A percentile compares a stretch with the other conserved stretches of the same genome.
These are phyloP conservation scores for Camptogramma bilineatum DNA, from an alignment of 2,888 invertebrate species.

Conservation along the genomic window DNA sequence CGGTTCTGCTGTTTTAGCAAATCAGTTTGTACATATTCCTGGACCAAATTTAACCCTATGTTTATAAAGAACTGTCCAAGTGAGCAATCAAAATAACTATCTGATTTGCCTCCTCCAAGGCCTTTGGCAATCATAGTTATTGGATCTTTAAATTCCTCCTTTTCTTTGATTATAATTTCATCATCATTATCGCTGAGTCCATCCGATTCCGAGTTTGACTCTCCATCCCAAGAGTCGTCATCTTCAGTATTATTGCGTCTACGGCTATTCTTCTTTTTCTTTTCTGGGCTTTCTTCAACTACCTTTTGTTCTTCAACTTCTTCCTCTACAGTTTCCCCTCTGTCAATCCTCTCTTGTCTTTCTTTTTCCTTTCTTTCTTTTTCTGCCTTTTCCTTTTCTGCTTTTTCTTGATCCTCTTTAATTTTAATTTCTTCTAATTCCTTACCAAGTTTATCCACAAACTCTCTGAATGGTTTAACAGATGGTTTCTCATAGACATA, in stretches of 20 bases:
- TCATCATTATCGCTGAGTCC: constrained; percentile 77
- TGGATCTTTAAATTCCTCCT: constrained; percentile 82
- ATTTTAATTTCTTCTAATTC: constrained; percentile 84
- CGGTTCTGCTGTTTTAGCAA: constrained; percentile 94
- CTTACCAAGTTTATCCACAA: constrained; percentile 88
- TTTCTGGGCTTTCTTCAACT: constrained; percentile 67
- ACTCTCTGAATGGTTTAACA: constrained; percentile 90
- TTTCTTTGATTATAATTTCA: constrained; percentile 84
- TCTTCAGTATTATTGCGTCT: constrained; percentile 79
- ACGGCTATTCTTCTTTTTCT: constrained; percentile 54
- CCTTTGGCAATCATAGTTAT: constrained; percentile 72
- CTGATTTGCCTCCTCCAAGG: constrained; percentile 81
- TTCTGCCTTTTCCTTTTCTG: constrained; percentile 66
- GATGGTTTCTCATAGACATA: constrained; percentile 97
- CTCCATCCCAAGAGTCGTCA: constrained; percentile 87
- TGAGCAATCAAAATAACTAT: constrained; percentile 94
- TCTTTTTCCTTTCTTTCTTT: constrained; percentile 74
- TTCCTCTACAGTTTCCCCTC: constrained; percentile 54
- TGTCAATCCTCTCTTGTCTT: constrained; percentile 71
- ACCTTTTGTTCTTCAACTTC: constrained; percentile 55
- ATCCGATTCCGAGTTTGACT: constrained; percentile 82
- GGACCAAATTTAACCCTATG: constrained; percentile 96
- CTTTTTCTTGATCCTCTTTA: constrained; percentile 70
- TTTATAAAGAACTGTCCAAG: constrained; percentile 96
- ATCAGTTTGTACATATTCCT: constrained; percentile 97